A percentile compares a stretch with the other conserved stretches of the same genome.
These are phyloP conservation scores for Bergia puertoricense DNA, from an alignment of 92 coral and sea anemone species.

Conservation along the genomic window DNA sequence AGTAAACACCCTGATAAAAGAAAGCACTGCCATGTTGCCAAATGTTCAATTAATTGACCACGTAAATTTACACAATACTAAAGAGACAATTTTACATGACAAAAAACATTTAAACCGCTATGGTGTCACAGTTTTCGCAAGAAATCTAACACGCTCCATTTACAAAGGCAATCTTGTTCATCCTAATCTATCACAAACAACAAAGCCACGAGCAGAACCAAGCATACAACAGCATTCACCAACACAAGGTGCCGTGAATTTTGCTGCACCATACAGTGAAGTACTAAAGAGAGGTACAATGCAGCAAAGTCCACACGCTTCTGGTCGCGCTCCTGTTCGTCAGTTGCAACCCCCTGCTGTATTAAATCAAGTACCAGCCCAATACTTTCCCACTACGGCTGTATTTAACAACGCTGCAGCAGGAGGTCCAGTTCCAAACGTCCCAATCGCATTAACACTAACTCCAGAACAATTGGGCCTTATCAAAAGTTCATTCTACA, in stretches of 20 bases:
- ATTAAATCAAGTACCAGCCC: constrained; percentile 5
- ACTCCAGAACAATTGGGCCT: constrained; percentile 14
- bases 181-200: background rate
- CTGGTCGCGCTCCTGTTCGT: background rate
- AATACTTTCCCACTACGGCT: background rate
- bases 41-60: constrained; percentile 13
- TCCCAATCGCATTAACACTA: constrained; percentile 13
- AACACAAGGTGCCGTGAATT: background rate
- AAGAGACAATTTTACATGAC: constrained; percentile 12
- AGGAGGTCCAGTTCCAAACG: background rate
- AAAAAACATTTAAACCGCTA: constrained; percentile 18
- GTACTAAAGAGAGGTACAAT: background rate
- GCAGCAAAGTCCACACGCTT: background rate
- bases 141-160: constrained; percentile 16
- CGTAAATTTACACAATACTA: background rate
- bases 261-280: constrained; percentile 11
- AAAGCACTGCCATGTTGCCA: constrained; percentile 3
- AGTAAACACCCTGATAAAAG: background rate
- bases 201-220: background rate
- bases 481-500: constrained; percentile 1
- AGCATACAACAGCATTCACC: background rate
- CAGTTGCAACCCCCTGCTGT: constrained; percentile 10
- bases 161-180: constrained; percentile 11
- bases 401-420: background rate
- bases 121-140: constrained; percentile 19